A percentile compares a stretch with the other conserved stretches of the same genome.
Conservation (phyloP, 2,113 vertebrate species). For the Sceloporus tristichus region DNA sequence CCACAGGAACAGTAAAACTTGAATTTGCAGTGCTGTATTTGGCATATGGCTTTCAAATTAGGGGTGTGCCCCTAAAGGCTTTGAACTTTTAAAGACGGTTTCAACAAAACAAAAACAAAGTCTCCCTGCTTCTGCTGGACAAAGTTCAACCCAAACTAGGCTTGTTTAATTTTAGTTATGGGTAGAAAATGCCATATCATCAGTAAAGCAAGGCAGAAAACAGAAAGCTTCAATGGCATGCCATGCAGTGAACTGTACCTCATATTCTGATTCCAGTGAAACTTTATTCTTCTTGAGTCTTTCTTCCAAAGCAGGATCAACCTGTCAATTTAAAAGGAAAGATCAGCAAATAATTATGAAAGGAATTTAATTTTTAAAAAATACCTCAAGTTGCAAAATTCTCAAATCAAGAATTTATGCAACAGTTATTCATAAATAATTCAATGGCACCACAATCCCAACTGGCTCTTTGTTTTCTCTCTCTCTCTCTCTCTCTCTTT, state of each 20-base stretch:
- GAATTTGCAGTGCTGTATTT: slow-evolving; percentile 47
- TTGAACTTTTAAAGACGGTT: slow-evolving; percentile 49
- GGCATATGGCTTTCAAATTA: slow-evolving; percentile 53
- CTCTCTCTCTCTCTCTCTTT: too few relatives aligned
- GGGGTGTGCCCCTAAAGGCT: slow-evolving; percentile 55
- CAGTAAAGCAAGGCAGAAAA: slow-evolving; percentile 39
- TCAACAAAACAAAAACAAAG: not conserved
- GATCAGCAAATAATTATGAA: slow-evolving; percentile 19
- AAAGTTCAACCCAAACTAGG: slow-evolving; percentile 61
- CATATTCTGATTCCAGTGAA: slow-evolving; percentile 89
- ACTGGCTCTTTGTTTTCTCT: not conserved
- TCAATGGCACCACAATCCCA: not conserved
- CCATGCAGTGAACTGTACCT: slow-evolving; percentile 79
- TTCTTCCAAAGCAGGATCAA: slow-evolving; percentile 86
- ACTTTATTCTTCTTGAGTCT: slow-evolving; percentile 78
- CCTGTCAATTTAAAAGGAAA: slow-evolving; percentile 73
- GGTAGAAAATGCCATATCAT: slow-evolving; percentile 59
- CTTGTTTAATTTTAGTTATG: slow-evolving; percentile 72
- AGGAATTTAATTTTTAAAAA: not conserved
- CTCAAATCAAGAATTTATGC: not conserved
- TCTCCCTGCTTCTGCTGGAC: slow-evolving; percentile 57
- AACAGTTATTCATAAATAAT: not conserved
- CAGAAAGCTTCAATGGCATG: slow-evolving; percentile 53
- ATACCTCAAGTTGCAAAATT: not conserved
- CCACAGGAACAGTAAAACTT: slow-evolving; percentile 42